A percentile compares a stretch with the other conserved stretches of the same genome.
Evolutionary conservation across 2,888 invertebrate genomes (phyloP).

Genomic region (Apotomis turbidana): DNA sequence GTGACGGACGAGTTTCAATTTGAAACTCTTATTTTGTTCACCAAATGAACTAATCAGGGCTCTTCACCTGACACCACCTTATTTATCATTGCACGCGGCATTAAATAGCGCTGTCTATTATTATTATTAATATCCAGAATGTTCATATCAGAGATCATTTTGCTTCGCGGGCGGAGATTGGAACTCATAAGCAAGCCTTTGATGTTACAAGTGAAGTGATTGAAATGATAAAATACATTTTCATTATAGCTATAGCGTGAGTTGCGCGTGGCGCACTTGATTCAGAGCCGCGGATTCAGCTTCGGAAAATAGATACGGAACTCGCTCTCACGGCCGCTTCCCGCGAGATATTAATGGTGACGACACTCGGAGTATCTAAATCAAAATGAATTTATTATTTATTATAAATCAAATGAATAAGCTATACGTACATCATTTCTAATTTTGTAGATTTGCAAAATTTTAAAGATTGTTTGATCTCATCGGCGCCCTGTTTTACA

Average conservation of each 20-base stretch:
- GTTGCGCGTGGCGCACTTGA: not conserved
- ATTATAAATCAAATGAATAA: constrained; percentile 37
- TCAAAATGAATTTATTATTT: constrained; percentile 50
- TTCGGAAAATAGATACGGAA: constrained; percentile 45
- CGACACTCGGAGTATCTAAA: constrained; percentile 46
- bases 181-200: constrained; percentile 45
- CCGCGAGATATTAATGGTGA: constrained; percentile 46
- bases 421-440: constrained; percentile 36
- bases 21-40: constrained; percentile 66
- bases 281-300: constrained; percentile 3
- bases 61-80: constrained; percentile 35
- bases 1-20: constrained; percentile 66
- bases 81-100: constrained; percentile 31
- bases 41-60: constrained; percentile 36
- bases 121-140: constrained; percentile 26
- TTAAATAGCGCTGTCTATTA: constrained; percentile 29
- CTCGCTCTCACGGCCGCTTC: constrained; percentile 44
- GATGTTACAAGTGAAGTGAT: constrained; percentile 48
- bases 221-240: constrained; percentile 43
- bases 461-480: constrained; percentile 40
- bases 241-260: constrained; percentile 17
- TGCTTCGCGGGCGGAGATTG: constrained; percentile 32
- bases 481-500: constrained; percentile 36
- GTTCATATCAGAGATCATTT: constrained; percentile 29
- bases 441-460: constrained; percentile 25